phyloP scores from a whole-genome alignment of 1,140 invertebrate species.

The Oreohelix idahoensis region DNA sequence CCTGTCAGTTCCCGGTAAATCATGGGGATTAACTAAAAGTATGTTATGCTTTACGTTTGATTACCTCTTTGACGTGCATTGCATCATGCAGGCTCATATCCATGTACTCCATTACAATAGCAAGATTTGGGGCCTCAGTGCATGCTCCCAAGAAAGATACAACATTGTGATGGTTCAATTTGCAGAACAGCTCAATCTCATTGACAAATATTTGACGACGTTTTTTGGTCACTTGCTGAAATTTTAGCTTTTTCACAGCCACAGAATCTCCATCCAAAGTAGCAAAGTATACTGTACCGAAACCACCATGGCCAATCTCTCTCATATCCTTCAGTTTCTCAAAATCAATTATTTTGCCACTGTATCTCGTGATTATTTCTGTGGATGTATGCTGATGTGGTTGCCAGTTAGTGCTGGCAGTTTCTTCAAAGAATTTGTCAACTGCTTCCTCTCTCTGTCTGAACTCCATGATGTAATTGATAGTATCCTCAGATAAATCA shows the following conservation, averaged over 20 bases:
- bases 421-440: not conserved
- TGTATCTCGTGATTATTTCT: not conserved
- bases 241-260: too few species aligned
- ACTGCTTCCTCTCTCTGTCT: not conserved
- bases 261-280: constrained; percentile 44
- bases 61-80: constrained; percentile 42
- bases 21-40: too few species aligned
- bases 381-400: not conserved
- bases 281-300: constrained; percentile 47
- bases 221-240: constrained; percentile 44
- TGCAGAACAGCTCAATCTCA: constrained; percentile 44
- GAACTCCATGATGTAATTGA: not conserved
- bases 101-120: constrained; percentile 60
- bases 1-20: too few species aligned
- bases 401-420: not conserved
- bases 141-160: constrained; percentile 52
- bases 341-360: constrained; percentile 43
- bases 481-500: not conserved
- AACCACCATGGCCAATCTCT: constrained; percentile 49
- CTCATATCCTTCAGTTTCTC: constrained; percentile 35
- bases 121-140: too few species aligned
- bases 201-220: constrained; percentile 40
- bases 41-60: too few species aligned
- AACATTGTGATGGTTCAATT: constrained; percentile 49
- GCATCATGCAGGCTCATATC: constrained; percentile 49